Evolutionary conservation across 1,140 invertebrate species (phyloP).

Genomic region (Procambarus clarkii): DNA sequence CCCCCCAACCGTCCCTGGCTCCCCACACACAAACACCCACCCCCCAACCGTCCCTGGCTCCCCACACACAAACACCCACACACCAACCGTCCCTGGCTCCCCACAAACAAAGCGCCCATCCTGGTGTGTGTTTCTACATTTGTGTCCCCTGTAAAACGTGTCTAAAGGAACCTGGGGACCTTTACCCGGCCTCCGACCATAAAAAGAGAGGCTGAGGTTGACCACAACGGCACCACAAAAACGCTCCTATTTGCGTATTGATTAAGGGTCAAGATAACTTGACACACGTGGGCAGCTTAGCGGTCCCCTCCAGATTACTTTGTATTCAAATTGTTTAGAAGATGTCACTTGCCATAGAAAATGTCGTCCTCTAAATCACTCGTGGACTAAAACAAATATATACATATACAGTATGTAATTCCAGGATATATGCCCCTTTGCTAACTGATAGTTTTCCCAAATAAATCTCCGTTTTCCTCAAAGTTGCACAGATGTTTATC

Average conservation of each 20-base stretch:
- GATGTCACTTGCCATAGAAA: background rate
- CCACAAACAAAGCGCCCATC: too few relatives aligned
- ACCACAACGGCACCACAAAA: background rate
- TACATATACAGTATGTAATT: too few relatives aligned
- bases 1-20: too few relatives aligned
- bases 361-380: background rate
- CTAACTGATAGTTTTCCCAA: too few relatives aligned
- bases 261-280: background rate
- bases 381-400: background rate
- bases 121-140: constrained; percentile 3
- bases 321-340: constrained; percentile 32
- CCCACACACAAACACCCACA: background rate
- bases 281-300: background rate
- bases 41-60: too few relatives aligned
- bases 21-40: background rate
- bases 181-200: background rate
- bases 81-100: too few relatives aligned
- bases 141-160: background rate
- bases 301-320: background rate
- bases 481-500: background rate
- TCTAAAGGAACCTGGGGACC: background rate
- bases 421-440: too few relatives aligned
- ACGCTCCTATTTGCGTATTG: constrained; percentile 14
- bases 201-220: background rate
- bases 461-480: background rate